Conservation (phyloP, 2,888 invertebrate genomes). For the Drymonia ruficornis region DNA sequence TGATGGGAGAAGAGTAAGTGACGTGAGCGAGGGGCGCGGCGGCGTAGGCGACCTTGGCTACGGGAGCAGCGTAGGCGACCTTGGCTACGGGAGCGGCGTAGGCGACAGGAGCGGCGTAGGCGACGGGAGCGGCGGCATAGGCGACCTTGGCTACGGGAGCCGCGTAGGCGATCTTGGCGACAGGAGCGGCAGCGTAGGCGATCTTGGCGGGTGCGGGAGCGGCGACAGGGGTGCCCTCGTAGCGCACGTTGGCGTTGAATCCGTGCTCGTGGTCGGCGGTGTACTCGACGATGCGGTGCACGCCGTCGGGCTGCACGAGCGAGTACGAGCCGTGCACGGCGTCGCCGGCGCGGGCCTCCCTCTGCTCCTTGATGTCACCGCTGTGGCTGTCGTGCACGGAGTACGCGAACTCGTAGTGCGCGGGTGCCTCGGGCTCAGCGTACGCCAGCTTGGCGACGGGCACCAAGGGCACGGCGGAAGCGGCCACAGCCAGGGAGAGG, state of each 20-base stretch:
- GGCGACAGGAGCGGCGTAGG: slow-evolving; percentile 45
- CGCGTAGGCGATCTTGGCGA: slow-evolving; percentile 32
- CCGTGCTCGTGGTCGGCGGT: slow-evolving; percentile 72
- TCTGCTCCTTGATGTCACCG: slow-evolving; percentile 78
- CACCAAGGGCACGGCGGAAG: slow-evolving; percentile 50
- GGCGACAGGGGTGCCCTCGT: slow-evolving; percentile 60
- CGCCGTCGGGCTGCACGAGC: slow-evolving; percentile 77
- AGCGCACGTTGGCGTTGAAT: slow-evolving; percentile 76
- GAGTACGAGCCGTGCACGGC: slow-evolving; percentile 77
- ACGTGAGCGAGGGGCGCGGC: slow-evolving; percentile 56
- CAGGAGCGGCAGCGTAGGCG: slow-evolving; percentile 42
- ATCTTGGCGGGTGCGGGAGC: slow-evolving; percentile 37
- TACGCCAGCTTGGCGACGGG: slow-evolving; percentile 63
- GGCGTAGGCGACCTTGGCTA: slow-evolving; percentile 41
- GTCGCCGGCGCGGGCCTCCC: slow-evolving; percentile 73
- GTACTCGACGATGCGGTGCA: slow-evolving; percentile 76
- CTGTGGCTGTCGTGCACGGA: slow-evolving; percentile 73
- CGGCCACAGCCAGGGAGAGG: slow-evolving; percentile 59
- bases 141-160: slow-evolving; percentile 42
- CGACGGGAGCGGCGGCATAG: slow-evolving; percentile 36
- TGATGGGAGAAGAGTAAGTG: slow-evolving; percentile 64
- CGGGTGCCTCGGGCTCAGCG: slow-evolving; percentile 65
- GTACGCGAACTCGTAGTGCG: slow-evolving; percentile 75
- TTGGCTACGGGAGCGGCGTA: slow-evolving; percentile 33
- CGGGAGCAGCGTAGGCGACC: slow-evolving; percentile 32